Base-by-base conservation (phyloP, 30 jellyfish, hydroid and myxozoan species). In the Mastigias papua region DNA sequence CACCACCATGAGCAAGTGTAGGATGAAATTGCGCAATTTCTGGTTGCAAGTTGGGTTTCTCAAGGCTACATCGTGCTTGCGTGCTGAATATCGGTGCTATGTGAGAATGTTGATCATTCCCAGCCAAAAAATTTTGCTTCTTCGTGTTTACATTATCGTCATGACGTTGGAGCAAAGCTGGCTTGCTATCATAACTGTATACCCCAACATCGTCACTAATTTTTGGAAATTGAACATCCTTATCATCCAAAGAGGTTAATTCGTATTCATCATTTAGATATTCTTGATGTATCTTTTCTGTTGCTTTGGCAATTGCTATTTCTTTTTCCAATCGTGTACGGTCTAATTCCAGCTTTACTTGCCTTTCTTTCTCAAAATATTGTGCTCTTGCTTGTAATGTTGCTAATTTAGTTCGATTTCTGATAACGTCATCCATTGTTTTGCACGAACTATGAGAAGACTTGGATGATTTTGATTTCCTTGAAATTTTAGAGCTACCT, bases 251-350 rank as follows among this genome's bases (percentile, higher is more conserved):
- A 77, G 33, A 77, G 51, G 49, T 51, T 32, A 50, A 51, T 32
- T 77, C 62, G 34, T 77, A 77, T 62, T 77, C 88, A 77, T 51
- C 77, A 77, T 77, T 77, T 34, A 77, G 32, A 77, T 51, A 77
- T 77, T 77, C 88, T 21, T 74, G 88, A 49, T 77, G 78, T 48
- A 77, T 77, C 77, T 60, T 77, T 77, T 77, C 88, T 26, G 88
- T 77, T 77, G 88, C 88, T 51, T 77, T 51, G 10, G 77, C 88
- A 58, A 77, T 77, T 27, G 76, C 65, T 54, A 77, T 58, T 49
- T 54, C 77, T 77, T 77, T 77, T 77, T 77, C 88, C 77, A 77
- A 77, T 77, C 88, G 78, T 77, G 76, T 50, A 77, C 88, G 35
- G 66, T 48, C 85, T 73, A 73, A 48, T 27, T 70, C 81, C 25